Evolutionary conservation across 2,797 vertebrate genomes (phyloP).

Genomic region (Gymnodraco acuticeps): DNA sequence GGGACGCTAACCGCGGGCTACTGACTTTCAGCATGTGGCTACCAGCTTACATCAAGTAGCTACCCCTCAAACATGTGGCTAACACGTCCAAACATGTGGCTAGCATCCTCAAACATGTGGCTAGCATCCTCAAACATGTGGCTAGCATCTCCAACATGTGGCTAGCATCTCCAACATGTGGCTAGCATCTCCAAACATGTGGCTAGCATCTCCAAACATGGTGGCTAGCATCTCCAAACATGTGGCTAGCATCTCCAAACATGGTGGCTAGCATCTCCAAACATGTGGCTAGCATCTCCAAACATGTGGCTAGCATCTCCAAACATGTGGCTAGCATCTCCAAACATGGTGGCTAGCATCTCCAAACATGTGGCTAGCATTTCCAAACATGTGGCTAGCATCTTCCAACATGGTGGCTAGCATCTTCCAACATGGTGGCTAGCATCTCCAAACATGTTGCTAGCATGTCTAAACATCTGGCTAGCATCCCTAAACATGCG

Average conservation of each 20-base stretch:
- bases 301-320: not conserved
- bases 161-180: not conserved
- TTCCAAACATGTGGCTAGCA: too few relatives aligned
- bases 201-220: too few relatives aligned
- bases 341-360: not conserved
- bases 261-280: not conserved
- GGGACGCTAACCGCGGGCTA: slow-evolving; percentile 2
- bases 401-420: not conserved
- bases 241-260: not conserved
- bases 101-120: not conserved
- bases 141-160: not conserved
- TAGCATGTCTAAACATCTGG: not conserved
- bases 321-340: not conserved
- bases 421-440: not conserved
- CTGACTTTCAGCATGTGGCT: not conserved
- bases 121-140: not conserved
- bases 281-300: not conserved
- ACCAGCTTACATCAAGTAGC: not conserved
- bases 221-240: not conserved
- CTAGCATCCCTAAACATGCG: not conserved
- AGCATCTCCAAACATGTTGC: not conserved
- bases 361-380: not conserved
- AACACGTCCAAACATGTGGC: not conserved
- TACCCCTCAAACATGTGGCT: not conserved
- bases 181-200: not conserved